Evolutionary conservation across 2,797 vertebrate species (phyloP).

Genomic region (Mormyrus proboscirostris): DNA sequence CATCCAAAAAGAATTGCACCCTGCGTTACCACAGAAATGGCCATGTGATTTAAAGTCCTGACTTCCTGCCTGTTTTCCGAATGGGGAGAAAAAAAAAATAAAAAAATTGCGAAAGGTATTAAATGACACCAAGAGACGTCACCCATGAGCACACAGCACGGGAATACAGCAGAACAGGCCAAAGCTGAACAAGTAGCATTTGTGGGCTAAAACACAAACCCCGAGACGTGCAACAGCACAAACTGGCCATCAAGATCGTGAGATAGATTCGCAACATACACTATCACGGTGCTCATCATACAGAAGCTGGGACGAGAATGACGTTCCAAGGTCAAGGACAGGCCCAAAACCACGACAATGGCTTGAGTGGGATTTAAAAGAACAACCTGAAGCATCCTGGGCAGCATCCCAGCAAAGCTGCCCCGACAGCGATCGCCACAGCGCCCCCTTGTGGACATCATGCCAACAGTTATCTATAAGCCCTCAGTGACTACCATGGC

Average conservation of each 20-base stretch:
- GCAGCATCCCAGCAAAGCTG: neutral
- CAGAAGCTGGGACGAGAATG: slow-evolving; percentile 34
- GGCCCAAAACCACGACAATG: slow-evolving; percentile 22
- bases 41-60: neutral
- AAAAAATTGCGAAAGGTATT: neutral
- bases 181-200: slow-evolving; percentile 8
- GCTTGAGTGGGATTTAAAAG: slow-evolving; percentile 9
- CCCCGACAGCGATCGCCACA: neutral
- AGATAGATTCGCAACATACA: slow-evolving; percentile 20
- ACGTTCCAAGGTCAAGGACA: slow-evolving; percentile 36
- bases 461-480: slow-evolving; percentile 17
- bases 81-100: too few relatives aligned
- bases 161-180: neutral
- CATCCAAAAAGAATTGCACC: neutral
- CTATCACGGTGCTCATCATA: slow-evolving; percentile 31
- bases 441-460: slow-evolving; percentile 12
- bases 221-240: slow-evolving; percentile 16
- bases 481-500: neutral
- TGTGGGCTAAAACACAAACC: slow-evolving; percentile 19
- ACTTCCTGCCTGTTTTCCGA: neutral
- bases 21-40: neutral
- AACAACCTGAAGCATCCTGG: neutral
- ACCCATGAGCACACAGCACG: neutral
- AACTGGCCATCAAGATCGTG: neutral
- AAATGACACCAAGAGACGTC: neutral